Evolutionary conservation across 2,888 invertebrate species (phyloP).

Genomic region (Agapetus fuscipes): DNA sequence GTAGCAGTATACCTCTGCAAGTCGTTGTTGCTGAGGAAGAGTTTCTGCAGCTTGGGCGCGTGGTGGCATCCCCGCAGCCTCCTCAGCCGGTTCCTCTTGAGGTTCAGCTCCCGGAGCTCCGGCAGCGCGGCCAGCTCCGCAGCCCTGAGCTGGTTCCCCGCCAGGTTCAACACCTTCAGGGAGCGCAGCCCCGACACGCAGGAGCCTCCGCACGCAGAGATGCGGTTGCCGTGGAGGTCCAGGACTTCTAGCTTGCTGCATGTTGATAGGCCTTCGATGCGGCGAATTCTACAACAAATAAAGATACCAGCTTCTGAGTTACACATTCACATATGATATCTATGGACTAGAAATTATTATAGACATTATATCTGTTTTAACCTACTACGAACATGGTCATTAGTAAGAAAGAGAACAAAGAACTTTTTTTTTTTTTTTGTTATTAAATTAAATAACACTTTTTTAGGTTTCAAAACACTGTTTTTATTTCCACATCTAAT

Average conservation of each 20-base stretch:
- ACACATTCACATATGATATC: neutral
- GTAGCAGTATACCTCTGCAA: constrained; percentile 51
- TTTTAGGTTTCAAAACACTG: too few species aligned
- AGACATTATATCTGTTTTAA: too few species aligned
- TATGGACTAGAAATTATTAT: neutral
- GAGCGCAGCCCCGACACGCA: constrained; percentile 54
- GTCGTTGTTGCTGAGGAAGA: constrained; percentile 77
- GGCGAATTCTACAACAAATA: constrained; percentile 52
- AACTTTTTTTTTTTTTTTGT: too few species aligned
- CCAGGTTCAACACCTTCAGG: constrained; percentile 84
- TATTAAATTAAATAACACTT: too few species aligned
- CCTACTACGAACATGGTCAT: too few species aligned
- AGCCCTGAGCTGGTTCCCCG: constrained; percentile 78
- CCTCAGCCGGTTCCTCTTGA: constrained; percentile 75
- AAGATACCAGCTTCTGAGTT: neutral
- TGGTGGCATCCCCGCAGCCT: constrained; percentile 73
- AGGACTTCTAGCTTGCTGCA: constrained; percentile 73
- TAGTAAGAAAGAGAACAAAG: too few species aligned
- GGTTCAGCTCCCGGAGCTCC: constrained; percentile 76
- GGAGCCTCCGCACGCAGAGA: constrained; percentile 58
- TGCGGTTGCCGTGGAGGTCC: constrained; percentile 89
- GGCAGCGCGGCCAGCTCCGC: constrained; percentile 70
- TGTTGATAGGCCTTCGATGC: constrained; percentile 65
- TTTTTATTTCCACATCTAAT: too few species aligned
- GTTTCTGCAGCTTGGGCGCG: constrained; percentile 62